Evolutionary conservation across 1,140 invertebrate genomes (phyloP).

Genomic region (Bombyx mori): ASM3026992v2 NC_085129.1:9774001-9774500

Average conservation of each 20-base stretch:
- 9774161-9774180: slow-evolving; percentile 12
- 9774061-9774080: background rate
- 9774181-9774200: slow-evolving; percentile 14
- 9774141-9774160: slow-evolving; percentile 16
- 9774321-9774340: slow-evolving; percentile 12
- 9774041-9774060: background rate
- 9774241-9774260: slow-evolving; percentile 7
- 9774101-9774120: slow-evolving; percentile 14
- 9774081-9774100: slow-evolving; percentile 6
- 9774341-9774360: slow-evolving; percentile 14
- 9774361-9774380: slow-evolving; percentile 22
- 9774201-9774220: background rate
- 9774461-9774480: slow-evolving; percentile 11
- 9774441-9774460: slow-evolving; percentile 5
- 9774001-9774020: slow-evolving; percentile 3
- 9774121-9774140: slow-evolving; percentile 13
- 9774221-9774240: slow-evolving; percentile 9
- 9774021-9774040: slow-evolving; percentile 8
- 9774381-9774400: slow-evolving; percentile 14
- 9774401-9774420: slow-evolving; percentile 7
- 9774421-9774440: background rate
- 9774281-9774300: slow-evolving; percentile 6
- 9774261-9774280: slow-evolving; percentile 11
- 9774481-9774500: background rate
- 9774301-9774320: slow-evolving; percentile 7